Base-by-base conservation (phyloP, 2,113 vertebrate species). In the Circaetus cinerascens region DNA sequence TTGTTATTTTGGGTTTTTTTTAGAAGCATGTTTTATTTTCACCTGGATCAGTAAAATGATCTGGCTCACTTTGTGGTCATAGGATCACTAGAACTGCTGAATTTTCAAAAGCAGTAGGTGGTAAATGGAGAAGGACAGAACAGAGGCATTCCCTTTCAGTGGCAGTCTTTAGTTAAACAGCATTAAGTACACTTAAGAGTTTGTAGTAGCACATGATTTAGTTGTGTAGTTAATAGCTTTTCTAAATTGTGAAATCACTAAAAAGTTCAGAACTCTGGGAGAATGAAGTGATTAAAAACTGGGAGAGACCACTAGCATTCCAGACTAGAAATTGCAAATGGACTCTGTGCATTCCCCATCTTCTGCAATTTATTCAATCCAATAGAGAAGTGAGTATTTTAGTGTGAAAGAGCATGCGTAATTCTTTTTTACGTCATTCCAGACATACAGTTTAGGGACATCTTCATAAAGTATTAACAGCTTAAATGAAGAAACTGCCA, bases 171-270 rank as follows among this genome's bases (percentile, higher is more conserved):
- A 82, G 73, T 41, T 67, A 85, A 90, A 88, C 13, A 7, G 5
- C 17, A 34, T 72, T 82, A 93, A 88, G 64, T 75, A 63, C 23
- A 68, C 20, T n/a, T 77, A 83, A 57, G 22, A 63, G 69, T 72
- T 81, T 85, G 60, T 36, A 87, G 56, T 17, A 85, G 69, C 17
- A 67, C 36, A 78, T 67, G 38, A 94, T 85, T 82, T 90, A 96
- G 93, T 67, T 92, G 90, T 88, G 51, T 43, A 68, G 66, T 51
- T 94, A 94, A 96, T 12, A 95, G 90, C n/a, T 90, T 63, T 87
- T 64, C 56, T 85, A 90, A 92, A 90, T 64, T 64, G 62, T 4
- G 5, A 95, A 96, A 91, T 73, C 9, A 92, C 41, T 46, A 59
- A 69, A 48, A 88, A 75, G 56, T 78, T 95, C 66, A 93, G 69